Percentiles rank a stretch among this genome's conserved stretches.
Conservation (phyloP, 2,113 vertebrate genomes). For the Larimichthys polyactis region DNA sequence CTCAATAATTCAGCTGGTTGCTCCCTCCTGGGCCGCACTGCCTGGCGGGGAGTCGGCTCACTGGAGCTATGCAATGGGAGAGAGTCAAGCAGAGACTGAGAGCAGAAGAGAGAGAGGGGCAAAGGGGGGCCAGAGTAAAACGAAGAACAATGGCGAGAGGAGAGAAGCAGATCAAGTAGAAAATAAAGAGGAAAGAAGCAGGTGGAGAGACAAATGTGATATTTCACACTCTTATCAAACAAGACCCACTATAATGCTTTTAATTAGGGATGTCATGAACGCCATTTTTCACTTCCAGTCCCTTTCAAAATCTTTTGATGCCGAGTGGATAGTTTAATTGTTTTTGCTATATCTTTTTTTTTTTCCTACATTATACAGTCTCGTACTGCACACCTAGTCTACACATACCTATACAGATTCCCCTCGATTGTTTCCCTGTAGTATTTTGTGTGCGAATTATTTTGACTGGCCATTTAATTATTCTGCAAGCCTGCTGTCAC, state of each 20-base stretch:
- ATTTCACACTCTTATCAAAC: background rate
- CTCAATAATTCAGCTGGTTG: constrained; percentile 86
- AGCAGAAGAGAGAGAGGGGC: background rate
- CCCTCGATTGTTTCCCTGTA: background rate
- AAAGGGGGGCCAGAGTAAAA: background rate
- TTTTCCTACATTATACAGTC: background rate
- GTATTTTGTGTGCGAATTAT: constrained; percentile 5
- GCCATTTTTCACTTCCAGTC: background rate
- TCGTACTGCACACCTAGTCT: background rate
- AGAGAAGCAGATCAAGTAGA: constrained; percentile 47
- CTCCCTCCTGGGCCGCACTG: constrained; percentile 75
- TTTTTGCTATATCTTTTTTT: background rate
- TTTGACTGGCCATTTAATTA: constrained; percentile 4
- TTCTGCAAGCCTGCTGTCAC: background rate
- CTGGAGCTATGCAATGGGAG: constrained; percentile 70
- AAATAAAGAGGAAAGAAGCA: constrained; percentile 34
- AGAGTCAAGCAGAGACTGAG: constrained; percentile 28
- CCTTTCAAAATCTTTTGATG: background rate
- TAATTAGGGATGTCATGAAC: background rate
- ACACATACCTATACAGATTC: background rate
- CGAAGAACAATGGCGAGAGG: constrained; percentile 48
- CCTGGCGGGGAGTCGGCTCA: constrained; percentile 75
- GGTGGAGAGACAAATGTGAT: constrained; percentile 32
- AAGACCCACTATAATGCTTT: background rate
- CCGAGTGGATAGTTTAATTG: background rate